phyloP scores from a whole-genome alignment of 2,797 vertebrate genomes.

The Coccyzus lansbergi region DNA sequence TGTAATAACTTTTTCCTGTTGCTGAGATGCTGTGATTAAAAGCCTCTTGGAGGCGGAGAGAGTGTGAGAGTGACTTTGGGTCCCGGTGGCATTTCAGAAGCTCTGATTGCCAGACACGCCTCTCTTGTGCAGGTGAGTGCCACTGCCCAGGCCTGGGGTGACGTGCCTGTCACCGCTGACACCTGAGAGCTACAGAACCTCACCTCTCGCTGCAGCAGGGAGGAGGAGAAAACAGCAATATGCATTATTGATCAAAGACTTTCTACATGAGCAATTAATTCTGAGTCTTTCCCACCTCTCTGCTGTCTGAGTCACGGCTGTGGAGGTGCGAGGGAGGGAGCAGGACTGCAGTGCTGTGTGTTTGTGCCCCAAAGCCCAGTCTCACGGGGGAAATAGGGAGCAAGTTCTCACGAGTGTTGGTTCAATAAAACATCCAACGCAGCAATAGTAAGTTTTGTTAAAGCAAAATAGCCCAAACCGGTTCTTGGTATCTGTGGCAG shows the following conservation, averaged over 20 bases:
- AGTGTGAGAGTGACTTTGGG: neutral
- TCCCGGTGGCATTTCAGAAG: slow-evolving; percentile 4
- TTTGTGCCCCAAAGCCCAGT: slow-evolving; percentile 15
- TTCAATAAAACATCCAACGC: slow-evolving; percentile 33
- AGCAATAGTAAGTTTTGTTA: neutral
- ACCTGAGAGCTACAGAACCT: neutral
- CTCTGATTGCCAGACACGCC: neutral
- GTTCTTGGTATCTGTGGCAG: neutral
- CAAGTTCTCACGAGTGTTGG: neutral
- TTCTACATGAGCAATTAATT: neutral
- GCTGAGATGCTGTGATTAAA: slow-evolving; percentile 22
- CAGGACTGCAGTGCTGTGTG: neutral
- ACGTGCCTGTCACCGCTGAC: neutral
- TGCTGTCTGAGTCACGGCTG: neutral
- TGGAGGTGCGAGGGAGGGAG: slow-evolving; percentile 2
- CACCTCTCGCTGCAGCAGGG: neutral
- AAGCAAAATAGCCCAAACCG: neutral
- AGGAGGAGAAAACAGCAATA: neutral
- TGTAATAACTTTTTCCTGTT: slow-evolving; percentile 15
- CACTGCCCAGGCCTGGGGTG: neutral
- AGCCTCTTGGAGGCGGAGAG: neutral
- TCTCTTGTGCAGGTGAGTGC: neutral
- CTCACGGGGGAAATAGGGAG: neutral
- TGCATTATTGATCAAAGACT: slow-evolving; percentile 1
- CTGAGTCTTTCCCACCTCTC: neutral